These are phyloP conservation scores for Ennomos erosarius DNA, from an alignment of 2,888 invertebrate genomes.

Conservation along the genomic window DNA sequence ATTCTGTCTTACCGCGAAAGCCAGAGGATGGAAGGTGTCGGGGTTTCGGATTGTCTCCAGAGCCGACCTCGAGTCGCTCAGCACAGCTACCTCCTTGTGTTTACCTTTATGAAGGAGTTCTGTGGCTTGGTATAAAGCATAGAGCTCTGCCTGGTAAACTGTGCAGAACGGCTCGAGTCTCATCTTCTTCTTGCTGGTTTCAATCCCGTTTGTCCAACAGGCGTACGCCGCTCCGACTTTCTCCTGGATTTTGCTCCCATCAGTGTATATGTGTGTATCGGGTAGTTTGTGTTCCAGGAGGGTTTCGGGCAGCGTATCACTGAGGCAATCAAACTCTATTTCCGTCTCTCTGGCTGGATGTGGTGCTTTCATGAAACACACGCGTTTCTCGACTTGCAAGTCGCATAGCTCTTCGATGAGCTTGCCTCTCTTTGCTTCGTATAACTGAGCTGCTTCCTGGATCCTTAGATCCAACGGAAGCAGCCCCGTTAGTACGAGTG, in stretches of 20 bases:
- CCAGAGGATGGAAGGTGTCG: constrained; percentile 12
- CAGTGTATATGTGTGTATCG: constrained; percentile 8
- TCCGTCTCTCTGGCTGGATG: constrained; percentile 9
- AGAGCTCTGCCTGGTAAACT: constrained; percentile 22
- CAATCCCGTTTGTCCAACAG: constrained; percentile 1
- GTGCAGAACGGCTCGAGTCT: constrained; percentile 12
- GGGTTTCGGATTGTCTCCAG: constrained; percentile 7
- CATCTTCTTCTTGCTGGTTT: constrained; percentile 8
- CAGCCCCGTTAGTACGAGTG: constrained; percentile 6
- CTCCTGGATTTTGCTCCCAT: constrained; percentile 10
- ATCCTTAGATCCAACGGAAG: constrained; percentile 13
- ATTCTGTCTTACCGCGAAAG: constrained; percentile 1
- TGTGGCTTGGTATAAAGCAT: constrained; percentile 15
- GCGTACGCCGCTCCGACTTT: constrained; percentile 13
- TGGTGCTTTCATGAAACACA: background rate
- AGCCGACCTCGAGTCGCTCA: constrained; percentile 23
- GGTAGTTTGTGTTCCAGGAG: constrained; percentile 1
- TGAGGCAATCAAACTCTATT: background rate
- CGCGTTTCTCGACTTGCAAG: constrained; percentile 3
- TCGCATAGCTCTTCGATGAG: background rate
- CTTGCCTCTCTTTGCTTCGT: constrained; percentile 15
- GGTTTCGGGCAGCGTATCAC: constrained; percentile 6
- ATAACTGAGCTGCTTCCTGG: constrained; percentile 9
- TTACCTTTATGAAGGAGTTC: background rate
- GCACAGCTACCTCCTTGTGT: background rate